Evolutionary conservation across 2,888 invertebrate species (phyloP), one percentile per base, ranked within the genome.

Genomic region (Drosophila mimetica): DNA sequence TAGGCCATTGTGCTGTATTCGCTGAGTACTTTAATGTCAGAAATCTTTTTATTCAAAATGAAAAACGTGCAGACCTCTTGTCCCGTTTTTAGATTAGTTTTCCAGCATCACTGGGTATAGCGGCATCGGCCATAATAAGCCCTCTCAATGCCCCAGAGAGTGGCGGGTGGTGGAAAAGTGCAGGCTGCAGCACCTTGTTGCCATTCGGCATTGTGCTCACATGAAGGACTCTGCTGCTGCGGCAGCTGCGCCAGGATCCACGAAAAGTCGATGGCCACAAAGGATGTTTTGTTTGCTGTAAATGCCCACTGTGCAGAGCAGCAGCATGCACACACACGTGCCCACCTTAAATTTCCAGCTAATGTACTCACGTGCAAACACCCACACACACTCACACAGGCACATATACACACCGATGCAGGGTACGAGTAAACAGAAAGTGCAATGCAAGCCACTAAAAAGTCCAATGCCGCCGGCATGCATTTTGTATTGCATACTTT

Each of bases 401-500:
- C 0, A 47, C 61, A 61, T 30, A 30, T 34, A 18, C 34, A 16
- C 14, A 44, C 16, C 14, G 14, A 16, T 44, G 28, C 53, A 53
- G 59, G 32, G 41, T 51, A 46, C 72, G 72, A 74, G 72, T 76
- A 74, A 86, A 76, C 72, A 70, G 48, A 50, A 65, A 66, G 44
- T 67, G 54, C 69, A 66, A 55, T 55, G 39, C 52, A 65, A 71
- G 57, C 69, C 58, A 74, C 65, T 73, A 64, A 67, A 75, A 74
- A 69, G 73, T 74, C 74, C 71, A 72, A 72, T 70, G 70, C 64
- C 71, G 64, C 16, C 39, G 58, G 53, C 46, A 48, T 70, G 70
- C 66, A 76, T 75, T 76, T 78, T 71, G 66, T 69, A 71, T 72
- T 64, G 71, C 69, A 71, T 69, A 79, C 75, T 67, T 76, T 71